Conservation (phyloP, 2,113 vertebrate genomes). For the Engystomops pustulosus region DNA sequence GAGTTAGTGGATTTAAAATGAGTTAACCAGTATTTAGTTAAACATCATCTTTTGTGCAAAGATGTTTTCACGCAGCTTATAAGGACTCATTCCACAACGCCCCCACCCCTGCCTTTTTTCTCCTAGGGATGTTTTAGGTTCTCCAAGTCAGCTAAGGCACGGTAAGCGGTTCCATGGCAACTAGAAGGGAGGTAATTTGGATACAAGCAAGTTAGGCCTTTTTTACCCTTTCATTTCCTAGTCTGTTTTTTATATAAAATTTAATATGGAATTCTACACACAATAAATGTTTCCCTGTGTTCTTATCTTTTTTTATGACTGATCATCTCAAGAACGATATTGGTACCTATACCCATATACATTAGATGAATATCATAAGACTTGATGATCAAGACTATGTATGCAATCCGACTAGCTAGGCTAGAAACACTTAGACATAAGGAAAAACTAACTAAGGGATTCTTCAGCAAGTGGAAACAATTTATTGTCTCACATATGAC, state of each 20-base stretch:
- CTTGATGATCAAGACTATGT: too few relatives aligned
- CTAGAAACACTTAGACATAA: too few relatives aligned
- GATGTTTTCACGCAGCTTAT: slow-evolving; percentile 9
- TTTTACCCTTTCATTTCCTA: slow-evolving; percentile 51
- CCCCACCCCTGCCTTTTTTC: background rate
- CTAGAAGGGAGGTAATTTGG: slow-evolving; percentile 47
- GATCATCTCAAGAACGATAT: background rate
- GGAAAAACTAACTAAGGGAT: too few relatives aligned
- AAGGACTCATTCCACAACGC: slow-evolving; percentile 25
- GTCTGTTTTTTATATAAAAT: background rate
- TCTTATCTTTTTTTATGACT: background rate
- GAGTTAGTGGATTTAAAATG: background rate
- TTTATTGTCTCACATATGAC: too few relatives aligned
- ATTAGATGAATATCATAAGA: too few relatives aligned
- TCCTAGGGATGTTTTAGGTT: slow-evolving; percentile 52
- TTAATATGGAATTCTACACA: background rate
- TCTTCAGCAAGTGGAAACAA: too few relatives aligned
- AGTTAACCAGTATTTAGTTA: slow-evolving; percentile 24
- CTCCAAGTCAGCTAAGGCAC: slow-evolving; percentile 36
- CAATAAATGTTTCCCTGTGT: background rate
- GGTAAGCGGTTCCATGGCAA: slow-evolving; percentile 50
- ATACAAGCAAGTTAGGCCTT: slow-evolving; percentile 11
- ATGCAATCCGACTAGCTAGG: too few relatives aligned
- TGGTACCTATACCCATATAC: background rate
- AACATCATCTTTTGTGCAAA: slow-evolving; percentile 15